Conservation (phyloP, 2,888 invertebrate species). For the Syritta pipiens region DNA sequence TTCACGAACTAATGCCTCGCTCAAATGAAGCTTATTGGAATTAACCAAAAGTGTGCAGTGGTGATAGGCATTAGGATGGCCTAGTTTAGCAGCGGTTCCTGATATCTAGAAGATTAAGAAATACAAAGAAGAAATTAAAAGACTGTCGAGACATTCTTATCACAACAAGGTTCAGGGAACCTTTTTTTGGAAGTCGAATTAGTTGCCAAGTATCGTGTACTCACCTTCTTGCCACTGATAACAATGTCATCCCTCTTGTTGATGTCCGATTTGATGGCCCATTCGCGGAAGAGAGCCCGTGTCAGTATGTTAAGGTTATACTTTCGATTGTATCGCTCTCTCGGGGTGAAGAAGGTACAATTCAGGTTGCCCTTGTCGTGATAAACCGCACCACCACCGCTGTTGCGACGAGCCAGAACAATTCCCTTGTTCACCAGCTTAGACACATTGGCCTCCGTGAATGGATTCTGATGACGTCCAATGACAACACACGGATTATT, state of each 20-base stretch:
- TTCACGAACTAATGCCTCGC: constrained; percentile 86
- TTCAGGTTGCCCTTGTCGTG: constrained; percentile 97
- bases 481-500: constrained; percentile 97
- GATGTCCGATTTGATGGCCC: constrained; percentile 87
- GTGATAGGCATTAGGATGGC: constrained; percentile 94
- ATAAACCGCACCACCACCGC: constrained; percentile 98
- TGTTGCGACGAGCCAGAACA: constrained; percentile 91
- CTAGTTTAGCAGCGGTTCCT: constrained; percentile 96
- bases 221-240: constrained; percentile 83
- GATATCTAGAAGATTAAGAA: constrained; percentile 85
- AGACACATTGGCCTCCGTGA: constrained; percentile 92
- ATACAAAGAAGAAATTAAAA: too few relatives aligned
- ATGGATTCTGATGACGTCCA: constrained; percentile 98
- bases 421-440: constrained; percentile 85
- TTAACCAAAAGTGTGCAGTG: constrained; percentile 97
- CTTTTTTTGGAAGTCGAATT: too few relatives aligned
- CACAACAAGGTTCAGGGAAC: too few relatives aligned
- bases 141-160: too few relatives aligned
- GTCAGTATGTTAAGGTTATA: constrained; percentile 93
- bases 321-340: constrained; percentile 90
- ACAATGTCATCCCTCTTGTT: constrained; percentile 93
- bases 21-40: constrained; percentile 88
- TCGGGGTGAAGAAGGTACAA: constrained; percentile 93
- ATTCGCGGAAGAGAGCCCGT: constrained; percentile 89
- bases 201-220: too few relatives aligned